Base-by-base conservation (phyloP, 2,113 vertebrate species). In the Anarhynchus alexandrinus region DNA sequence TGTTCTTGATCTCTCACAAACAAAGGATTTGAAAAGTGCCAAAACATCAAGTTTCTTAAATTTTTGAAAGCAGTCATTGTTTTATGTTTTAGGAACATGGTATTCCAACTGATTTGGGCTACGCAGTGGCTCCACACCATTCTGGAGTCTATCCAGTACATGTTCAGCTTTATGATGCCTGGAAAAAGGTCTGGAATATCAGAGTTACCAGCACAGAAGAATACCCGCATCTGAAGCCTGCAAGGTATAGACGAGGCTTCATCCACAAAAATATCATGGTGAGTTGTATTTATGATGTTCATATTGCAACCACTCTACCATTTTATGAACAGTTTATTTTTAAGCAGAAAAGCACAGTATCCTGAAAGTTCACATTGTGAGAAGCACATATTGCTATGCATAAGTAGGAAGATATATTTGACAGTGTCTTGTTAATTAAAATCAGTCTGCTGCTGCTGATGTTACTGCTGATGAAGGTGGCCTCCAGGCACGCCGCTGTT, bases 101-200 rank as follows among this genome's bases (percentile, higher is more conserved):
- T 76, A 99, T 99, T 97, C 99, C 99, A 19, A 99, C 99, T 38
- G 98, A 99, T 96, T 98, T 99, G 98, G 99, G 99, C 73, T 99
- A 99, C 10, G 99, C 99, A 0, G 99, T 99, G 88, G 99, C 99
- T 59, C 99, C 99, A 21, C 99, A 99, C 95, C 99, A 99, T 90
- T 99, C 99, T 0, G 99, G 99, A 5, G 99, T 99, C 80, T 99
- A 99, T 95, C 99, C 99, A 15, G 99, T 99, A 6, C 99, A 99
- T 1, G 98, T 99, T 82, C 99, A 99, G 80, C 99, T 99, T 79
- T 99, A 99, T 38, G 99, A 99, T 93, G 99, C 99, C 25, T 99
- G 99, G 99, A 99, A 99, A 91, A 99, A 98, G 52, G 99, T 99
- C 66, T 99, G 99, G 99, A 98, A 98, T 90, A 99, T 99, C 95